Conservation (phyloP, 1,140 invertebrate genomes). For the Ephestia elutella region DNA sequence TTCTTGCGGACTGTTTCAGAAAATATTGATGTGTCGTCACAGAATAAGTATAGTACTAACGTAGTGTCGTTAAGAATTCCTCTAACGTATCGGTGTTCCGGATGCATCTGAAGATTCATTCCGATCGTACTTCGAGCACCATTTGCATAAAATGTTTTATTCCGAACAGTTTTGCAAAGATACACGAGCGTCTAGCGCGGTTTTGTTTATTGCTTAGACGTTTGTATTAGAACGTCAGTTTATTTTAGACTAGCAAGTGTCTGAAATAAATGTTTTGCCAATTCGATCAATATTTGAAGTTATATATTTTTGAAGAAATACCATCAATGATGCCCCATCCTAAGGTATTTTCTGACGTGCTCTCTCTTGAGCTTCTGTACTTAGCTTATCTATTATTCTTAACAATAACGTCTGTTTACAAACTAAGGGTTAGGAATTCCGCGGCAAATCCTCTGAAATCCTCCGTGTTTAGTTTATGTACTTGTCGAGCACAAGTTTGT, state of each 20-base stretch:
- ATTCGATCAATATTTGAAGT: too few relatives aligned
- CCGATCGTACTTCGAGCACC: neutral
- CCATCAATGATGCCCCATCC: too few relatives aligned
- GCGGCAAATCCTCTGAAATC: neutral
- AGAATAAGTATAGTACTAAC: too few relatives aligned
- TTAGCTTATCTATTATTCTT: neutral
- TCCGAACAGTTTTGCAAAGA: neutral
- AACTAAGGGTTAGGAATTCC: neutral
- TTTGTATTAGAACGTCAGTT: neutral
- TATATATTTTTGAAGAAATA: too few relatives aligned
- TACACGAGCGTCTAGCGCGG: neutral
- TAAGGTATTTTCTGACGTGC: too few relatives aligned
- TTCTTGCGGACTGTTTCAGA: too few relatives aligned
- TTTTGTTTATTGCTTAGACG: neutral
- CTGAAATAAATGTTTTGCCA: too few relatives aligned
- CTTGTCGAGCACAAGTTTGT: slow-evolving; percentile 9
- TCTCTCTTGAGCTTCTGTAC: too few relatives aligned
- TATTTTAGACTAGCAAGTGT: too few relatives aligned
- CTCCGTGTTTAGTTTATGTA: neutral
- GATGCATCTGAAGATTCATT: neutral
- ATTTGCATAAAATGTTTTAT: neutral
- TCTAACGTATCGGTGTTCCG: neutral
- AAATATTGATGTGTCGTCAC: too few relatives aligned
- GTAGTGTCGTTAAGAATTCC: too few relatives aligned
- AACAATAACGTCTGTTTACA: neutral